Evolutionary conservation across 2,888 invertebrate genomes (phyloP).

Genomic region (Drosophila melanocephala): DNA sequence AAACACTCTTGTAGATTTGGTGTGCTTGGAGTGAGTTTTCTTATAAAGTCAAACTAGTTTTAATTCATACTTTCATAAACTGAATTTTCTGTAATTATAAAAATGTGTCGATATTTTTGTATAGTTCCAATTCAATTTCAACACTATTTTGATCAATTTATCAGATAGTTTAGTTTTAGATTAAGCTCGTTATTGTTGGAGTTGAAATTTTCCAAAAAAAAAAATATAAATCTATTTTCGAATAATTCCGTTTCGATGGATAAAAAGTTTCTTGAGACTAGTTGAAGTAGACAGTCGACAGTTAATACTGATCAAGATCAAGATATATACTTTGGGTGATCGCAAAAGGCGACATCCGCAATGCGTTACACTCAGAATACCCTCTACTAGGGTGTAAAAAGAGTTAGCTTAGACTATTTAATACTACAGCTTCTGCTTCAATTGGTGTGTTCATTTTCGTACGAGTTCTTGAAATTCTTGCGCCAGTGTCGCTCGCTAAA

Average conservation of each 20-base stretch:
- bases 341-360: not conserved
- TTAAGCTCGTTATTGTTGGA: not conserved
- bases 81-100: too few species aligned
- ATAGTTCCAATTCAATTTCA: too few species aligned
- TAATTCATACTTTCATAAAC: too few species aligned
- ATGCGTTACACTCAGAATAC: constrained; percentile 1
- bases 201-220: not conserved
- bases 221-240: not conserved
- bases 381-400: not conserved
- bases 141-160: too few species aligned
- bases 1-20: not conserved
- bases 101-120: too few species aligned
- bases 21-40: not conserved
- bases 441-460: constrained; percentile 66
- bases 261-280: not conserved
- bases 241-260: not conserved
- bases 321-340: not conserved
- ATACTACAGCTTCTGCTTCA: constrained; percentile 8
- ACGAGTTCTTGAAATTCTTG: constrained; percentile 83
- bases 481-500: constrained; percentile 86
- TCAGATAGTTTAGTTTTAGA: too few species aligned
- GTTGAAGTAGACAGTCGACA: not conserved
- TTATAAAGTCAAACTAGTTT: not conserved
- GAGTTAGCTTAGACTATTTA: not conserved
- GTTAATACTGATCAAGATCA: constrained; percentile 4